Evolutionary conservation across 2,888 invertebrate species (phyloP).

Genomic region (Diploptera punctata): DNA sequence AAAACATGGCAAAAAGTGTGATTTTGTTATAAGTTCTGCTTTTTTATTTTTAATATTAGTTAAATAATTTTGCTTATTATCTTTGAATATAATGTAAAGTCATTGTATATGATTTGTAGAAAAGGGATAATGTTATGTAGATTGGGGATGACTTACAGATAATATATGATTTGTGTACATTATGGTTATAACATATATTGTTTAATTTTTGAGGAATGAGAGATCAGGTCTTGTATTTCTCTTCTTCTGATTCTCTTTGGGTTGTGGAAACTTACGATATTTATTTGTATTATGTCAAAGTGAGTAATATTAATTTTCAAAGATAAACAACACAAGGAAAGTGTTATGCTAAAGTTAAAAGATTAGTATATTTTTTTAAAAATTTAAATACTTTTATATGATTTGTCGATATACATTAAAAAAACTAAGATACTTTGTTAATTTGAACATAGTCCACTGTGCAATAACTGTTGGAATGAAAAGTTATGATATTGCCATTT

Average conservation of each 20-base stretch:
- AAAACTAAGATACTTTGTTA: too few relatives aligned
- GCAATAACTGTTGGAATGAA: too few relatives aligned
- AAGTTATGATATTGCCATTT: too few relatives aligned
- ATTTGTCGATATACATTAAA: too few relatives aligned
- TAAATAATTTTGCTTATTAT: not conserved
- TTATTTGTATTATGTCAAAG: not conserved
- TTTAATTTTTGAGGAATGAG: not conserved
- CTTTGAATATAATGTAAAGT: not conserved
- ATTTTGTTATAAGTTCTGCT: too few relatives aligned
- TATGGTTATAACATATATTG: not conserved
- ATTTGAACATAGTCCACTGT: too few relatives aligned
- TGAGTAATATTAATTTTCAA: not conserved
- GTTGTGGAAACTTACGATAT: constrained; percentile 15
- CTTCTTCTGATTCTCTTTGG: not conserved
- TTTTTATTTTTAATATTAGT: too few relatives aligned
- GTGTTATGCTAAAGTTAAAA: not conserved
- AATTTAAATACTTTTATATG: too few relatives aligned
- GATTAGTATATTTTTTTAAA: too few relatives aligned
- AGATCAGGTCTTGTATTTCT: not conserved
- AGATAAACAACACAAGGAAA: not conserved
- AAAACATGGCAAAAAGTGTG: too few relatives aligned
- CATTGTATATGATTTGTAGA: not conserved
- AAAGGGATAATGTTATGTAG: not conserved
- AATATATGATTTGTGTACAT: constrained; percentile 5
- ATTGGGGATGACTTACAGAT: not conserved